These are phyloP conservation scores for Orthonevra nobilis DNA, from an alignment of 2,888 invertebrate genomes.

Conservation along the genomic window DNA sequence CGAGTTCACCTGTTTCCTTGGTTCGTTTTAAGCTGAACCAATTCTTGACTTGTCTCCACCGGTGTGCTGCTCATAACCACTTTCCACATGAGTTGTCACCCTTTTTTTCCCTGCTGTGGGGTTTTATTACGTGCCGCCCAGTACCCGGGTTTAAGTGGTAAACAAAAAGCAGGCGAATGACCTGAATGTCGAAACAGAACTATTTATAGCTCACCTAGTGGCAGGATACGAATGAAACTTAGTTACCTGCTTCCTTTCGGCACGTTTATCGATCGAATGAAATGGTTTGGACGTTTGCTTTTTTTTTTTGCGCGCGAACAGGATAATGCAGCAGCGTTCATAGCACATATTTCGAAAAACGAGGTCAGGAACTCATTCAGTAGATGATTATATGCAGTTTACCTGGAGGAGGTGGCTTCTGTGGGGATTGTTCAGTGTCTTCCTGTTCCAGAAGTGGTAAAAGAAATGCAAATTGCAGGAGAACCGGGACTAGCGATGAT, in stretches of 20 bases:
- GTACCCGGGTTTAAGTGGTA: too few relatives aligned
- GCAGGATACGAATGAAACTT: conserved; percentile 56
- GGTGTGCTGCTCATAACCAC: conserved; percentile 30
- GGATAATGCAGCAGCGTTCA: conserved; percentile 8
- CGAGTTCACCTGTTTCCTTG: conserved; percentile 53
- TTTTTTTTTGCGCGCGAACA: conserved; percentile 23
- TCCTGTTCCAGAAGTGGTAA: conserved; percentile 56
- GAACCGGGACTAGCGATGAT: neutral
- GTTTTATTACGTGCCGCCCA: neutral
- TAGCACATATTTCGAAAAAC: conserved; percentile 37
- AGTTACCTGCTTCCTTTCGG: conserved; percentile 56
- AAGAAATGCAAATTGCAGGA: conserved; percentile 32
- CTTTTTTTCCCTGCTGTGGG: conserved; percentile 17
- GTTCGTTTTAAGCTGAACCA: conserved; percentile 16
- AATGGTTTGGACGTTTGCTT: too few relatives aligned
- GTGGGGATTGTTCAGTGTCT: conserved; percentile 43
- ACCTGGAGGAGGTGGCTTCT: conserved; percentile 33
- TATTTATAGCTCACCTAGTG: conserved; percentile 63
- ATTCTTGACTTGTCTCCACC: conserved; percentile 3
- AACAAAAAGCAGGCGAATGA: conserved; percentile 58
- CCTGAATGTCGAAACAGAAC: conserved; percentile 50
- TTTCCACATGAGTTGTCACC: conserved; percentile 65
- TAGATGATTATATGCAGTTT: conserved; percentile 25
- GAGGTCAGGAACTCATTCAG: conserved; percentile 38
- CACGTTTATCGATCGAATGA: conserved; percentile 54